A percentile compares a stretch with the other conserved stretches of the same genome.
phyloP scores from a whole-genome alignment of 2,113 vertebrate species.

The Astur gentilis region DNA sequence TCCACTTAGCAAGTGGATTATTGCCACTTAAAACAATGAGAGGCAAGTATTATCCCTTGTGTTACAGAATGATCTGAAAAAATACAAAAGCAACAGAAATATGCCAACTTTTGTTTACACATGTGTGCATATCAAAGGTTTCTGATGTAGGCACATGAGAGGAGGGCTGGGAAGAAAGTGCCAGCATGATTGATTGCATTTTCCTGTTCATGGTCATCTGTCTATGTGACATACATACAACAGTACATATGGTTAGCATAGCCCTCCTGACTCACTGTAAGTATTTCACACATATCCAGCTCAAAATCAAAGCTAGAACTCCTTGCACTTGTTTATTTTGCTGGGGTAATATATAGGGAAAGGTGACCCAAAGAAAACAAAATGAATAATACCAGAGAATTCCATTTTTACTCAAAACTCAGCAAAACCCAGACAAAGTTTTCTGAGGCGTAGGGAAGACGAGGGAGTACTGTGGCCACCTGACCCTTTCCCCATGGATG shows the following conservation, averaged over 20 bases:
- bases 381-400: neutral
- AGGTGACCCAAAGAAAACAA: neutral
- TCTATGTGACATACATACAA: neutral
- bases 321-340: constrained; percentile 14
- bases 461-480: neutral
- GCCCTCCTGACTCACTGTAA: neutral
- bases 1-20: constrained; percentile 17
- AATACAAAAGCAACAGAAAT: neutral
- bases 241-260: neutral
- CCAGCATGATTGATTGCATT: neutral
- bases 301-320: constrained; percentile 4
- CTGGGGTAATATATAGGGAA: neutral
- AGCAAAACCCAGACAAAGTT: neutral
- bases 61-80: neutral
- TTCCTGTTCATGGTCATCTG: neutral
- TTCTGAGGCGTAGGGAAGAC: neutral
- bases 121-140: neutral
- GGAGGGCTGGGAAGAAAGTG: neutral
- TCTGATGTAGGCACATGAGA: neutral
- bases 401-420: neutral
- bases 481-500: neutral
- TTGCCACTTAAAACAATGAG: constrained; percentile 9
- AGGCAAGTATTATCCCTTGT: neutral
- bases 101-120: neutral
- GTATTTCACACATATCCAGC: neutral